Percentiles rank a stretch among this genome's conserved stretches.
These are phyloP conservation scores for Muntiacus muntjak DNA, from an alignment of 2,113 vertebrate species.

Conservation along the genomic window DNA sequence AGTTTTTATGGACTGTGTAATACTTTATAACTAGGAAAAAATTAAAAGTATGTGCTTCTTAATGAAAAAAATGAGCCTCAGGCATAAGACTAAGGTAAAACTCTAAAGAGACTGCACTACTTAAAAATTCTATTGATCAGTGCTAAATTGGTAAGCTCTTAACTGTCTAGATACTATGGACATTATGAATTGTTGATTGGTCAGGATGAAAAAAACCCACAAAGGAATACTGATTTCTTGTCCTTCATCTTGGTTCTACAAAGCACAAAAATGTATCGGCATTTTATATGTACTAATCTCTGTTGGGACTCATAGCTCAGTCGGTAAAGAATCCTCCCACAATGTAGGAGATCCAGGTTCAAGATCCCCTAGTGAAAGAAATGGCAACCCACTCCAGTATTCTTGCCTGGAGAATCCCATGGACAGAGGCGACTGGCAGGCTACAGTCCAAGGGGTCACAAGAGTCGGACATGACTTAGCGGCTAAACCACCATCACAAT, in stretches of 20 bases:
- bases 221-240: not conserved
- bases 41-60: not conserved
- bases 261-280: not conserved
- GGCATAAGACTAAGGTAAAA: not conserved
- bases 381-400: not conserved
- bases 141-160: not conserved
- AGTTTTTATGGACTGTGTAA: not conserved
- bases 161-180: not conserved
- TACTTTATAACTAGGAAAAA: not conserved
- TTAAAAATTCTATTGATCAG: not conserved
- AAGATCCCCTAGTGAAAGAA: not conserved
- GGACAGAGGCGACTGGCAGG: not conserved
- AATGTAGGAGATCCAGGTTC: not conserved
- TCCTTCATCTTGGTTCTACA: not conserved
- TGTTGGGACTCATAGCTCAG: not conserved
- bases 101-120: not conserved
- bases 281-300: not conserved
- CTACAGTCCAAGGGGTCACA: not conserved
- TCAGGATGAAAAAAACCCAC: not conserved
- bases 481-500: not conserved
- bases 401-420: not conserved
- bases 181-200: not conserved
- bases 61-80: not conserved
- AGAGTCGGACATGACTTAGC: not conserved
- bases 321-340: rapidly evolving